Evolutionary conservation across 2,113 vertebrate genomes (phyloP).

Genomic region (Peromyscus polionotus): DNA sequence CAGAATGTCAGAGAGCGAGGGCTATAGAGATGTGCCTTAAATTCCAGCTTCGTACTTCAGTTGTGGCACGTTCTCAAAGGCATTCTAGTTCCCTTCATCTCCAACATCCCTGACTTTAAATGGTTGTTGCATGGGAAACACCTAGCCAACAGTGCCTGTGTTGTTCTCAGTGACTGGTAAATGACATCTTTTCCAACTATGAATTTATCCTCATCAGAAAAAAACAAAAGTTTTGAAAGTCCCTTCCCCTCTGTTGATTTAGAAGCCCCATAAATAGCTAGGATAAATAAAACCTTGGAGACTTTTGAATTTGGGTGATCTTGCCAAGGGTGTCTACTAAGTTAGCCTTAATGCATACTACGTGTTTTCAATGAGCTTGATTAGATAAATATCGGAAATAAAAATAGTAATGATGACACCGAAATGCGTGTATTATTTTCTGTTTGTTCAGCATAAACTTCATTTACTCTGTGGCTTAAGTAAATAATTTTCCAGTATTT

Average conservation of each 20-base stretch:
- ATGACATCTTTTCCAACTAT: background rate
- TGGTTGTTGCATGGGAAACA: background rate
- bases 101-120: background rate
- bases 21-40: background rate
- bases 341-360: background rate
- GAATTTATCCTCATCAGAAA: background rate
- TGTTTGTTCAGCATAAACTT: background rate
- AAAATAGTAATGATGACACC: slow-evolving; percentile 18
- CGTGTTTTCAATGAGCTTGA: slow-evolving; percentile 36
- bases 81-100: slow-evolving; percentile 17
- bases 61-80: background rate
- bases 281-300: slow-evolving; percentile 16
- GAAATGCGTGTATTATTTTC: background rate
- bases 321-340: background rate
- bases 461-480: background rate
- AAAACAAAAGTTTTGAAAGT: background rate
- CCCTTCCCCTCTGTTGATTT: background rate
- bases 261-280: background rate
- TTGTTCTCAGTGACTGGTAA: background rate
- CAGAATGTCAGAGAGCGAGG: background rate
- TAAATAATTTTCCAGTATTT: background rate
- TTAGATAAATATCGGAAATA: background rate
- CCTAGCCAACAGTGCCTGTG: background rate
- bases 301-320: slow-evolving; percentile 6
- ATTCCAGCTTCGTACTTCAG: slow-evolving; percentile 2